Percentiles rank a stretch among this genome's conserved stretches.
These are phyloP conservation scores for Mythimna impura DNA, from an alignment of 2,888 invertebrate species.

Conservation along the genomic window DNA sequence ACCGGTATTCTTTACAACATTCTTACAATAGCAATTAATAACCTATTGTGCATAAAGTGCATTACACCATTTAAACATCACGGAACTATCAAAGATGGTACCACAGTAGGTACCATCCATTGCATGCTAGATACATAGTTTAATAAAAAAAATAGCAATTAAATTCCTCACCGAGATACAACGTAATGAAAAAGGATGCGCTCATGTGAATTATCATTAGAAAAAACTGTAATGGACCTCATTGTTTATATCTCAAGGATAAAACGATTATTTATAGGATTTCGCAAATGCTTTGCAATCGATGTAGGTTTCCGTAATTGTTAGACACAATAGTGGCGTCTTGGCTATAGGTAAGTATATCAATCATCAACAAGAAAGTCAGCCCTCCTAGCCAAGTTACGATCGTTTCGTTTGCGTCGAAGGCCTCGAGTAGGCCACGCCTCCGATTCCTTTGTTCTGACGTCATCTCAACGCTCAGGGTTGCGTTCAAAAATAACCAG, in stretches of 20 bases:
- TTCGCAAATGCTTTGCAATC: constrained; percentile 76
- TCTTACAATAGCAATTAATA: not conserved
- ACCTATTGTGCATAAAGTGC: constrained; percentile 27
- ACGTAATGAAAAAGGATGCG: constrained; percentile 79
- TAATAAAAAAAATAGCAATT: constrained; percentile 64
- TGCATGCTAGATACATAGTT: constrained; percentile 63
- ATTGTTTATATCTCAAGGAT: constrained; percentile 86
- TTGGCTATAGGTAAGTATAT: not conserved
- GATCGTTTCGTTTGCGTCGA: too few species aligned
- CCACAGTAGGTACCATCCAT: constrained; percentile 35
- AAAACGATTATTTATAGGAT: constrained; percentile 81
- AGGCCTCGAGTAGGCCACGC: too few species aligned
- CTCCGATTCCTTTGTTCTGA: too few species aligned
- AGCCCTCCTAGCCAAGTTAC: too few species aligned
- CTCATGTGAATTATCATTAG: constrained; percentile 83
- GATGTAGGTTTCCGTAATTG: constrained; percentile 80
- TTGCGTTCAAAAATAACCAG: too few species aligned
- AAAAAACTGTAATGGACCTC: constrained; percentile 82
- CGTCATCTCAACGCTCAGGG: too few species aligned
- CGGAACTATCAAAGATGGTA: constrained; percentile 61
- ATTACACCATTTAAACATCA: constrained; percentile 60
- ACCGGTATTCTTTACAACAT: too few species aligned
- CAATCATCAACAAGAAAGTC: too few species aligned
- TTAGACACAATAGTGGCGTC: not conserved
- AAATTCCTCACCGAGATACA: constrained; percentile 52